Base-by-base conservation (phyloP, 2,888 invertebrate genomes). In the Epistrophe grossulariae region DNA sequence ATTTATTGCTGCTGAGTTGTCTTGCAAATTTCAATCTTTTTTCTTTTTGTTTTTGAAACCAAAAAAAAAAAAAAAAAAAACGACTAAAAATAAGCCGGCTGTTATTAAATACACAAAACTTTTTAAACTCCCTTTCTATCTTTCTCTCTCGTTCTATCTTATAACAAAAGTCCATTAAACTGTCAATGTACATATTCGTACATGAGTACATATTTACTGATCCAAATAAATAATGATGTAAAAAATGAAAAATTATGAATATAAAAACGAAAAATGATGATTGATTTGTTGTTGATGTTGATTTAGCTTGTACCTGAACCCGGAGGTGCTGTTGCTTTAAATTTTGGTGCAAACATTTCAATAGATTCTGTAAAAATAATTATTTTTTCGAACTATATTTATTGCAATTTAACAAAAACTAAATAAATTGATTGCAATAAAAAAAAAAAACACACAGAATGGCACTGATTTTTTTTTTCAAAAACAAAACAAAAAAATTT, bases 301-400 rank as follows among this genome's bases (percentile, higher is more conserved):
- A 74, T 24, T n/a, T 73, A 19, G 50, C 40, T 24, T 90, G 91
- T 92, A 92, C 92, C 92, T 92, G 91, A 89, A 89, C 92, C 92
- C 74, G 89, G 82, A 60, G 95, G 94, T 90, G 96, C 95, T 91
- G 95, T 96, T 90, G 97, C 97, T 94, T 96, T 97, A 94, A 97
- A 97, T 92, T 95, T 96, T 90, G 97, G 97, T 90, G 95, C 94
- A 92, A 96, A 95, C 95, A 95, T 96, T 93, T 94, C 94, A 93
- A 89, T 88, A 78, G 89, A 89, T 89, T 95, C 95, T 95, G 95
- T 89, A 95, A 95, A 93, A 89, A 80, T 79, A 48, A 59, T 24
- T 19, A 19, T 68, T 35, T 57, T 80, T 50, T 24, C 13, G 0
- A 24, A 64, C 17, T 71, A 43, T n/a, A n/a, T n/a, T n/a, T n/a